Conservation (phyloP, 2,113 vertebrate genomes). For the Rostratula benghalensis region DNA sequence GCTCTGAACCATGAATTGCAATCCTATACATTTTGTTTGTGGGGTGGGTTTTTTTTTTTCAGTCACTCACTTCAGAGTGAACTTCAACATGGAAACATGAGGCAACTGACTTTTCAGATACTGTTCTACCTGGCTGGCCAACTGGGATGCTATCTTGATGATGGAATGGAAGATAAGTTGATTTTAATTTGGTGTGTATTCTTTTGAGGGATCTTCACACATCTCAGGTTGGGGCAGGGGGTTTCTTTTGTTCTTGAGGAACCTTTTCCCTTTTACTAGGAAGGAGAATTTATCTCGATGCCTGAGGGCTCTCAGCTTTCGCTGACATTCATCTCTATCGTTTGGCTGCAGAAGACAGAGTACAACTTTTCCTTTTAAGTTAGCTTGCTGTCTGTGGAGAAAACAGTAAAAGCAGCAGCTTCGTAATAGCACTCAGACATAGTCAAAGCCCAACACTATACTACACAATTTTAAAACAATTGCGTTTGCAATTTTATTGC, state of each 20-base stretch:
- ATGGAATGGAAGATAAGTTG: background rate
- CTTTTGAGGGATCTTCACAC: background rate
- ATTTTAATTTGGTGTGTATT: background rate
- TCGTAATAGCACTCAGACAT: background rate
- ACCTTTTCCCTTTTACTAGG: background rate
- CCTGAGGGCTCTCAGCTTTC: slow-evolving; percentile 18
- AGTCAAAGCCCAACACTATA: background rate
- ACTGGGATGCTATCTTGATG: background rate
- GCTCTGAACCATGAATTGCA: background rate
- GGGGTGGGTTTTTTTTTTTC: background rate
- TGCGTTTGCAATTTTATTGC: slow-evolving; percentile 24
- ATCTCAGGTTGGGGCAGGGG: background rate
- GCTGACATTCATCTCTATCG: background rate
- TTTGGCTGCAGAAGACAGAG: slow-evolving; percentile 22
- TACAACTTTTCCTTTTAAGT: background rate
- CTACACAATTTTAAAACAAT: background rate
- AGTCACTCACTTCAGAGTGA: background rate
- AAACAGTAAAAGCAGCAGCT: background rate
- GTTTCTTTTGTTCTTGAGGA: background rate
- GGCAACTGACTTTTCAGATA: background rate
- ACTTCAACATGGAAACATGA: background rate
- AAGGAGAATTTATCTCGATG: background rate
- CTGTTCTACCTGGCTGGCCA: background rate
- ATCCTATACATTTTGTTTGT: background rate
- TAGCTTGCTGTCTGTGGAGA: background rate